phyloP scores from a whole-genome alignment of 2,888 invertebrate species.

The Rhagonycha lutea region DNA sequence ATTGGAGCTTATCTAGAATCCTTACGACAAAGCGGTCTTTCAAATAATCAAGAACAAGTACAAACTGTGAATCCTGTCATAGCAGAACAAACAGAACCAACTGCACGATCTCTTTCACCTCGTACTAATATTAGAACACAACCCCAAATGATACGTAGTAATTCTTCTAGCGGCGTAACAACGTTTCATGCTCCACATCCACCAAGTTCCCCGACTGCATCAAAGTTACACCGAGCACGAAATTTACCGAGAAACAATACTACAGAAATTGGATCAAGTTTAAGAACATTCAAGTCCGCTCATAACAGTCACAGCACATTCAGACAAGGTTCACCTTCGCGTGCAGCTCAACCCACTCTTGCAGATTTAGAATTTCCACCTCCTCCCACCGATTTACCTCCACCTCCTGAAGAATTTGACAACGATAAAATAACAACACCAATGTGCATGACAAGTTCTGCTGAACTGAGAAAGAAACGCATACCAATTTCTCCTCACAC shows the following conservation, averaged over 20 bases:
- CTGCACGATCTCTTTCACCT: slow-evolving; percentile 65
- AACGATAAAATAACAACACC: slow-evolving; percentile 47
- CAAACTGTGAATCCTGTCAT: slow-evolving; percentile 41
- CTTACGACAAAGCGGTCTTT: slow-evolving; percentile 76
- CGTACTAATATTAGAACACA: slow-evolving; percentile 68
- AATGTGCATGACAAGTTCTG: slow-evolving; percentile 45
- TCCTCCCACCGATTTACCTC: slow-evolving; percentile 79
- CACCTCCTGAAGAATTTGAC: slow-evolving; percentile 72
- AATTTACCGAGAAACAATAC: slow-evolving; percentile 53
- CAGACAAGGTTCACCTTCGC: slow-evolving; percentile 69
- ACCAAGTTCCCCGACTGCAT: slow-evolving; percentile 64
- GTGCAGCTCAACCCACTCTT: slow-evolving; percentile 72
- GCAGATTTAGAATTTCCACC: slow-evolving; percentile 89
- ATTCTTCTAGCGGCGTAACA: slow-evolving; percentile 83
- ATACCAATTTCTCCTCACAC: slow-evolving; percentile 49
- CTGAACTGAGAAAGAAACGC: slow-evolving; percentile 48
- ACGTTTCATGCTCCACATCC: slow-evolving; percentile 60
- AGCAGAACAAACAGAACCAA: slow-evolving; percentile 51
- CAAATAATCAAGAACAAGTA: slow-evolving; percentile 51
- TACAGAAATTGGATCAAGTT: slow-evolving; percentile 47
- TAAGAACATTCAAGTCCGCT: slow-evolving; percentile 55
- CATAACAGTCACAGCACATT: slow-evolving; percentile 53
- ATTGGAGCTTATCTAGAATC: slow-evolving; percentile 97
- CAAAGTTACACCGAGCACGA: slow-evolving; percentile 62
- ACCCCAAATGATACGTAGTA: slow-evolving; percentile 87